Base-by-base conservation (phyloP, 2,113 vertebrate genomes). In the Oreocharis arfaki region DNA sequence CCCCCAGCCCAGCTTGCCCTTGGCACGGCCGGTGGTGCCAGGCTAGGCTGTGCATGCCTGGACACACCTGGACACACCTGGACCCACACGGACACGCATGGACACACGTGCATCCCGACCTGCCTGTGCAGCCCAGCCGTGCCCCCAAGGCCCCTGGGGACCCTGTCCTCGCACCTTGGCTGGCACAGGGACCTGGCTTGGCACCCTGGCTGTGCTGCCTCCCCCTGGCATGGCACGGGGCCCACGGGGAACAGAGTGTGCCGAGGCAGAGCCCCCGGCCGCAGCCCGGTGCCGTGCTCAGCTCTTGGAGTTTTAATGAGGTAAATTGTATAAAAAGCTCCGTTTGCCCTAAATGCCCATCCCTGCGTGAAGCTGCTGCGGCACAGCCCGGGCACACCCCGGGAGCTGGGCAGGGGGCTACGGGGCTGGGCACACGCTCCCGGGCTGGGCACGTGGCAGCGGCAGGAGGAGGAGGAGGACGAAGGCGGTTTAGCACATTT, bases 311-410 rank as follows among this genome's bases (percentile, higher is more conserved):
- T 89, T 96, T 96, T 96, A 95, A 97, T 96, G 91, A 97, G 93
- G 84, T 90, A 95, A 96, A 91, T 69, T 24, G 84, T 90, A 89
- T 85, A 93, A 97, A 95, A 96, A 95, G 93, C 94, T 93, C 49
- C 4, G 2, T 94, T 96, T 96, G 96, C 91, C 96, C 96, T 97
- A 96, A 95, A 96, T 96, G 95, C 75, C 95, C 95, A 97, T 87
- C 67, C 37, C 95, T 60, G 94, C 91, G 87, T 96, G 93, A 96
- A 96, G 63, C 81, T 5, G 70, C 85, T 32, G 90, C 11, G 1
- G 74, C 20, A 1, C 80, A 49, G 80, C 88, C 63, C 0, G 14
- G 11, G 32, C 63, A 50, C 46, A 65, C 47, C 30, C 71, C 1
- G 5, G 56, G 84, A 65, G 73, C 87, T 28, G 95, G 91, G 64